Percentiles rank a stretch among this genome's conserved stretches.
phyloP scores from a whole-genome alignment of 2,888 invertebrate genomes.

The Alentia gelatinosa region DNA sequence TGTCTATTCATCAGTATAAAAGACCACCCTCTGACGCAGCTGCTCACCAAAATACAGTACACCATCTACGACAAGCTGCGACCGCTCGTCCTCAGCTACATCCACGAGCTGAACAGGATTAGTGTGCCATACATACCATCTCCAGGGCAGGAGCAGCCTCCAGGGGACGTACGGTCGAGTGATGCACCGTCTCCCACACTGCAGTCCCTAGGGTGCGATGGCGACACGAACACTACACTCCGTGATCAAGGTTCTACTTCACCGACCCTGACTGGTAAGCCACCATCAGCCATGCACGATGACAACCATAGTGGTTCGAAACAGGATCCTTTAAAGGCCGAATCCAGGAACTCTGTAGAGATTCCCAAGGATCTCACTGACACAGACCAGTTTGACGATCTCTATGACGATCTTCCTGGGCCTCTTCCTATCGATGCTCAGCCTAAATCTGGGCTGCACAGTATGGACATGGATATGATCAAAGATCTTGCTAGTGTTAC shows the following conservation, averaged over 20 bases:
- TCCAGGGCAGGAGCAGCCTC: background rate
- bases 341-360: background rate
- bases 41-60: slow-evolving; percentile 71
- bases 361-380: background rate
- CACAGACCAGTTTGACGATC: slow-evolving; percentile 36
- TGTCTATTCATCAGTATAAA: slow-evolving; percentile 68
- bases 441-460: no score
- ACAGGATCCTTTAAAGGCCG: background rate
- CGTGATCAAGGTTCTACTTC: background rate
- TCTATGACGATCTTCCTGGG: slow-evolving; percentile 25
- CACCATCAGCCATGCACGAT: no score
- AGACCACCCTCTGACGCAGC: slow-evolving; percentile 75
- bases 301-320: background rate
- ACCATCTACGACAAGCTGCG: slow-evolving; percentile 70
- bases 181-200: background rate
- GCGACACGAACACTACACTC: background rate
- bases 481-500: background rate
- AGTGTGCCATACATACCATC: slow-evolving; percentile 46
- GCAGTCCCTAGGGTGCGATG: background rate
- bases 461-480: background rate
- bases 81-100: slow-evolving; percentile 68
- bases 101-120: slow-evolving; percentile 44
- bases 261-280: no score
- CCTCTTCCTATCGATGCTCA: no score
- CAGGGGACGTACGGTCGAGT: background rate